phyloP scores from a whole-genome alignment of 1,140 invertebrate species.

The Megalonaias nervosa region DNA sequence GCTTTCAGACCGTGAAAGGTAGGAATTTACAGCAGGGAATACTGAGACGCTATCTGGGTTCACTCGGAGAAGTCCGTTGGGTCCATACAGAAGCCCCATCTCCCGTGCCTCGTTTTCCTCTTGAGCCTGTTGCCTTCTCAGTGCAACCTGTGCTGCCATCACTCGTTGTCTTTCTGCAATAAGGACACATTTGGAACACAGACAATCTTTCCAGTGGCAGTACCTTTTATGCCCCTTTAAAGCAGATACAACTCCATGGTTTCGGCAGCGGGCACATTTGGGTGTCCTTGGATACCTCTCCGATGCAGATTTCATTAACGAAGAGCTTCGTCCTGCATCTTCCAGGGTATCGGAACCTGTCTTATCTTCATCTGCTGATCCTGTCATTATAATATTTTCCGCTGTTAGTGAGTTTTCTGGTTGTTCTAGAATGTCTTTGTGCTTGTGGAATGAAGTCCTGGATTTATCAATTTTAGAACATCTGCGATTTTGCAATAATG shows the following conservation, averaged over 20 bases:
- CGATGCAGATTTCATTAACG: constrained; percentile 80
- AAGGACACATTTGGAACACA: constrained; percentile 94
- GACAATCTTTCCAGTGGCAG: constrained; percentile 78
- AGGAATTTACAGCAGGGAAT: constrained; percentile 46
- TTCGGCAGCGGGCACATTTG: constrained; percentile 95
- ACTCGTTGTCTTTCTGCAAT: constrained; percentile 96
- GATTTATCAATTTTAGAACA: no score
- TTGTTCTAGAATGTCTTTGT: no score
- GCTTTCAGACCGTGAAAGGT: background rate
- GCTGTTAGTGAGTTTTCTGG: no score
- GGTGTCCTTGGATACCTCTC: constrained; percentile 93
- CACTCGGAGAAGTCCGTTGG: constrained; percentile 67
- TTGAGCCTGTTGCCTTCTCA: constrained; percentile 76
- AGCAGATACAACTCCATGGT: constrained; percentile 96
- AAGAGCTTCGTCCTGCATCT: background rate
- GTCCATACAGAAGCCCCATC: constrained; percentile 87
- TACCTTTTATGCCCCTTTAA: constrained; percentile 95
- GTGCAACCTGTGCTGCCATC: constrained; percentile 90
- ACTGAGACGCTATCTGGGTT: constrained; percentile 55
- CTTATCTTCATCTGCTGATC: background rate
- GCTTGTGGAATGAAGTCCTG: no score
- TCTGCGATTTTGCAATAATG: no score
- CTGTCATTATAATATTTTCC: no score
- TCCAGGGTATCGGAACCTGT: background rate
- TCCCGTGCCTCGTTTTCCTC: constrained; percentile 98